Percentiles rank a stretch among this genome's conserved stretches.
Conservation (phyloP, 1,140 invertebrate species). For the Ceratina australensis region DNA sequence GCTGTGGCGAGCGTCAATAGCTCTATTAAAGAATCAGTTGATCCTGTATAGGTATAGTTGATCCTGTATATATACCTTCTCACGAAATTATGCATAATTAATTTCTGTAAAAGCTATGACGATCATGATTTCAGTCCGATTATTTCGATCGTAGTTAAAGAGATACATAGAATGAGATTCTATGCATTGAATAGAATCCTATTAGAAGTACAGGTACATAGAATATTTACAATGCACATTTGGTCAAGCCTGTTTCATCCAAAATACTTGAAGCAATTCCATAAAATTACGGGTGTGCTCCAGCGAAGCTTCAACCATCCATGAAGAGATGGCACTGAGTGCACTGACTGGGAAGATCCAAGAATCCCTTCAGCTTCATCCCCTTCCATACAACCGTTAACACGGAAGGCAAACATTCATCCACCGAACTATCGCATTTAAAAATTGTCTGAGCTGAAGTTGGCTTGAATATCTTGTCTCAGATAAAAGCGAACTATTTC, state of each 20-base stretch:
- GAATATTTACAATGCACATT: too few species aligned
- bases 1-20: not conserved
- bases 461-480: too few species aligned
- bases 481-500: too few species aligned
- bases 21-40: constrained; percentile 12
- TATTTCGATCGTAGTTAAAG: too few species aligned
- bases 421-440: not conserved
- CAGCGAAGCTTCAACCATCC: constrained; percentile 48
- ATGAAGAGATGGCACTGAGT: constrained; percentile 64
- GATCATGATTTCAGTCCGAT: not conserved
- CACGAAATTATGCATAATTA: not conserved
- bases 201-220: too few species aligned
- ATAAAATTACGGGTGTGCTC: constrained; percentile 24
- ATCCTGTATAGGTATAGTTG: not conserved
- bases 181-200: too few species aligned
- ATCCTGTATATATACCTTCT: not conserved
- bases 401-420: not conserved
- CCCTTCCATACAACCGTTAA: constrained; percentile 3
- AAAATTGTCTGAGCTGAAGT: not conserved
- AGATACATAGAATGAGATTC: too few species aligned
- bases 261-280: too few species aligned
- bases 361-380: constrained; percentile 15
- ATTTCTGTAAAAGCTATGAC: not conserved
- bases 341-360: constrained; percentile 38
- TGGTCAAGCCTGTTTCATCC: too few species aligned